These are phyloP conservation scores for Picathartes gymnocephalus DNA, from an alignment of 2,113 vertebrate species.

Conservation along the genomic window DNA sequence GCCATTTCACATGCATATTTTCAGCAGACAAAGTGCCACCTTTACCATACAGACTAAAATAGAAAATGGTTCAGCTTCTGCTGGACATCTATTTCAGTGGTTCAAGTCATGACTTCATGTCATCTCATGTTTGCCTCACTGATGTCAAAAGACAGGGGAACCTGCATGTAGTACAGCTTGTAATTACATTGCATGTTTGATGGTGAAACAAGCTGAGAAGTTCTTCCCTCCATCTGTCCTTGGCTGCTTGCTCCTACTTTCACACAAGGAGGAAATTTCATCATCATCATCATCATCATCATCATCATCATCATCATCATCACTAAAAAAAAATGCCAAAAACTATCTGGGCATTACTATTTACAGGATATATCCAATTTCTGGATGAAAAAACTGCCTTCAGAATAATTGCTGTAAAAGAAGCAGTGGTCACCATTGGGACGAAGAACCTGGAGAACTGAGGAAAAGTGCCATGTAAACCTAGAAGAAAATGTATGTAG, in stretches of 20 bases:
- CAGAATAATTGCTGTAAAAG: not conserved
- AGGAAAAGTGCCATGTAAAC: not conserved
- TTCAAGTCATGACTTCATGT: not conserved
- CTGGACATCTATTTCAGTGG: not conserved
- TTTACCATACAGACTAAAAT: not conserved
- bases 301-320: too few species aligned
- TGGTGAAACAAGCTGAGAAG: not conserved
- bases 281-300: too few species aligned
- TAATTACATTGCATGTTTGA: not conserved
- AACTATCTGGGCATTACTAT: not conserved
- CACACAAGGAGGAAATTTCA: not conserved
- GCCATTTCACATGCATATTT: not conserved
- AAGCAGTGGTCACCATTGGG: fast-evolving
- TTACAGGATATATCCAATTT: not conserved
- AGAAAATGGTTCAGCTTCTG: not conserved
- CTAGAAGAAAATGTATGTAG: not conserved
- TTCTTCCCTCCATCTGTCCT: not conserved
- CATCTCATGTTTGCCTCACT: not conserved
- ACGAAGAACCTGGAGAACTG: not conserved
- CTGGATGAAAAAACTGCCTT: not conserved
- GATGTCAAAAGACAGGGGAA: not conserved
- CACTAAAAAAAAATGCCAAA: not conserved
- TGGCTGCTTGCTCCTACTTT: not conserved
- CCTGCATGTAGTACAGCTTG: not conserved
- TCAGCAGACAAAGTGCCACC: not conserved